phyloP scores from a whole-genome alignment of 2,888 invertebrate species.

The Drosophila subsilvestris region DNA sequence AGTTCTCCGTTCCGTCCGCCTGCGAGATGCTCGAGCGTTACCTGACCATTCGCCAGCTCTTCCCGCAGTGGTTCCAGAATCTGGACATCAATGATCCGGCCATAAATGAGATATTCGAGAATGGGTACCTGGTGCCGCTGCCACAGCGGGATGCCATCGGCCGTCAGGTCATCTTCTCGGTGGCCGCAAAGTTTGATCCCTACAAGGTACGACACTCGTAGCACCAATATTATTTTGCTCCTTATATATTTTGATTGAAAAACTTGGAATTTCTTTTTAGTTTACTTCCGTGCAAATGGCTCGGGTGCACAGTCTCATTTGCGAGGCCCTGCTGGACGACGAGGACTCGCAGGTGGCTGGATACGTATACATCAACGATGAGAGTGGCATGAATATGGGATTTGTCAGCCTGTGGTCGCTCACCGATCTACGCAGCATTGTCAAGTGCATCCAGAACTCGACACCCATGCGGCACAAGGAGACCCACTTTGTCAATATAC shows the following conservation, averaged over 20 bases:
- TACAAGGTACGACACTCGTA: conserved; percentile 83
- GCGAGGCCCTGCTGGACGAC: conserved; percentile 93
- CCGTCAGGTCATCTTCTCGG: conserved; percentile 90
- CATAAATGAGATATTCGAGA: conserved; percentile 91
- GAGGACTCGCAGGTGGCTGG: conserved; percentile 93
- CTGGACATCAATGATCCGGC: conserved; percentile 92
- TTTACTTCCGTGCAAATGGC: conserved; percentile 93
- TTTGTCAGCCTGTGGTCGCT: conserved; percentile 93
- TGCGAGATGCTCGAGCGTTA: conserved; percentile 95
- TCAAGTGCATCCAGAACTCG: conserved; percentile 89
- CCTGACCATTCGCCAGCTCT: conserved; percentile 92
- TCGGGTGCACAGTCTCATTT: conserved; percentile 92
- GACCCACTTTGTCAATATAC: conserved; percentile 94
- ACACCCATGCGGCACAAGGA: conserved; percentile 96
- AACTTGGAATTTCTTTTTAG: not conserved
- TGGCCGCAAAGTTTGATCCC: conserved; percentile 92
- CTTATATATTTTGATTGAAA: not conserved
- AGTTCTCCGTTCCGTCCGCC: conserved; percentile 93
- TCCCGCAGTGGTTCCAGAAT: conserved; percentile 93
- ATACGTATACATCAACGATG: conserved; percentile 93
- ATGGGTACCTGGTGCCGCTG: conserved; percentile 91
- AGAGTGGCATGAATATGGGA: conserved; percentile 92
- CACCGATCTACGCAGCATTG: conserved; percentile 90
- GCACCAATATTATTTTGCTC: not conserved
- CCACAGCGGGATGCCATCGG: conserved; percentile 90